Evolutionary conservation across 2,797 vertebrate genomes (phyloP).

Genomic region (Helicolenus hilgendorfi): DNA sequence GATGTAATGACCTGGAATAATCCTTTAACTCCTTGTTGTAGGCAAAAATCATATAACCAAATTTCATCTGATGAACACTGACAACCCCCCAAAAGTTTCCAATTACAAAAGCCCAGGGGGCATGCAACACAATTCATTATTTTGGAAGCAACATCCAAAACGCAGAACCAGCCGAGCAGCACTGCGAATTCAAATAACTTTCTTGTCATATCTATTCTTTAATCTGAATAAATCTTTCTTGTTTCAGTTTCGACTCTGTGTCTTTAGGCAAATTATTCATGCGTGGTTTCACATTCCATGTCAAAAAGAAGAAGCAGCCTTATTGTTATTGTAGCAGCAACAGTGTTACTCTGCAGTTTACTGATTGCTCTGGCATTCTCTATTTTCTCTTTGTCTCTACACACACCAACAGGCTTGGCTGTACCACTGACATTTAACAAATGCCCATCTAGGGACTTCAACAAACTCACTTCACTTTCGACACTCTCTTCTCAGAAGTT

Average conservation of each 20-base stretch:
- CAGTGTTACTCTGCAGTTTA: not conserved
- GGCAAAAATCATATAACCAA: constrained; percentile 29
- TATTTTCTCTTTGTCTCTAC: not conserved
- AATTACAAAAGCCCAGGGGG: constrained; percentile 57
- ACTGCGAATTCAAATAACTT: constrained; percentile 50
- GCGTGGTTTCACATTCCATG: constrained; percentile 36
- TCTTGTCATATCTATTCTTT: constrained; percentile 44
- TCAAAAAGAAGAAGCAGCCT: constrained; percentile 17
- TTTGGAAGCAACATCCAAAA: constrained; percentile 37
- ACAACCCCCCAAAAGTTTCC: constrained; percentile 57
- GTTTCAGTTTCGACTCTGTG: not conserved
- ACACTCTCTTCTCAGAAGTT: constrained; percentile 27
- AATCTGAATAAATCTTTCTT: constrained; percentile 39
- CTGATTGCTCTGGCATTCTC: not conserved
- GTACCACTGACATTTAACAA: constrained; percentile 50
- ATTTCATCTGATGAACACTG: constrained; percentile 32
- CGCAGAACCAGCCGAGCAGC: constrained; percentile 41
- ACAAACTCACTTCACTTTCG: constrained; percentile 25
- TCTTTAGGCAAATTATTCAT: constrained; percentile 59
- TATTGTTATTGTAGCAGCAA: constrained; percentile 9
- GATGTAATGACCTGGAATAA: constrained; percentile 25
- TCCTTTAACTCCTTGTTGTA: constrained; percentile 19
- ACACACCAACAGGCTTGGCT: not conserved
- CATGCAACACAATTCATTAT: constrained; percentile 57
- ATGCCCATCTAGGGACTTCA: constrained; percentile 35